phyloP scores from a whole-genome alignment of 1,140 invertebrate species.

The Pantala flavescens region DNA sequence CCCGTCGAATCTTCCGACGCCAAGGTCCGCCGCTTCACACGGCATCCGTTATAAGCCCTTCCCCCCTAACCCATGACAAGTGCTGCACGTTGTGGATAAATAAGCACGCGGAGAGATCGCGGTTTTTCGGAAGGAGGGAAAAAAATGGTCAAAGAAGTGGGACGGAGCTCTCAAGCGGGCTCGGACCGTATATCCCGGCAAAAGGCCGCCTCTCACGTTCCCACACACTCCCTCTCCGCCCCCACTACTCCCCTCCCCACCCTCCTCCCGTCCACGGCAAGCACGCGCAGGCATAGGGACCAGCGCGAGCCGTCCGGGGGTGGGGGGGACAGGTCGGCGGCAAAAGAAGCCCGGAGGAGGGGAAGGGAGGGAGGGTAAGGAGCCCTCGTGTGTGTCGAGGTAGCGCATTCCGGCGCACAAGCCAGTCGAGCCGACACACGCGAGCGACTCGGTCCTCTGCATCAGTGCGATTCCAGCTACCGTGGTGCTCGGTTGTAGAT shows the following conservation, averaged over 20 bases:
- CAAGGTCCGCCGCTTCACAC: too few species aligned
- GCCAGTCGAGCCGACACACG: background rate
- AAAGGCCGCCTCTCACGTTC: slow-evolving; percentile 21
- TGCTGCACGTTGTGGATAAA: too few species aligned
- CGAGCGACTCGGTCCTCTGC: background rate
- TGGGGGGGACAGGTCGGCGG: background rate
- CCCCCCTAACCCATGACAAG: too few species aligned
- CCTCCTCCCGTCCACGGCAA: slow-evolving; percentile 23
- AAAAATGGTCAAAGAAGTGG: too few species aligned
- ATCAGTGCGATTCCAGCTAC: background rate
- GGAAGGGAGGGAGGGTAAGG: background rate
- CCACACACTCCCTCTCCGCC: slow-evolving; percentile 26
- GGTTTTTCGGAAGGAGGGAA: too few species aligned
- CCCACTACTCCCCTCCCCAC: slow-evolving; percentile 15
- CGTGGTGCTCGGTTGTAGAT: background rate
- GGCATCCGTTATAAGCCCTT: too few species aligned
- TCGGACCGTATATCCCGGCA: slow-evolving; percentile 22
- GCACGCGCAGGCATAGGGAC: slow-evolving; percentile 20
- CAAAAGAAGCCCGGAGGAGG: slow-evolving; percentile 19
- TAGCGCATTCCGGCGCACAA: background rate
- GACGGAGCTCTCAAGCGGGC: background rate
- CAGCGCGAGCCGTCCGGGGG: slow-evolving; percentile 30
- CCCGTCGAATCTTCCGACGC: too few species aligned
- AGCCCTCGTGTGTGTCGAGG: background rate
- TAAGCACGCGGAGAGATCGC: too few species aligned